A percentile compares a stretch with the other conserved stretches of the same genome.
Conservation (phyloP, 1,140 invertebrate genomes). For the Drosophila kikkawai region DNA sequence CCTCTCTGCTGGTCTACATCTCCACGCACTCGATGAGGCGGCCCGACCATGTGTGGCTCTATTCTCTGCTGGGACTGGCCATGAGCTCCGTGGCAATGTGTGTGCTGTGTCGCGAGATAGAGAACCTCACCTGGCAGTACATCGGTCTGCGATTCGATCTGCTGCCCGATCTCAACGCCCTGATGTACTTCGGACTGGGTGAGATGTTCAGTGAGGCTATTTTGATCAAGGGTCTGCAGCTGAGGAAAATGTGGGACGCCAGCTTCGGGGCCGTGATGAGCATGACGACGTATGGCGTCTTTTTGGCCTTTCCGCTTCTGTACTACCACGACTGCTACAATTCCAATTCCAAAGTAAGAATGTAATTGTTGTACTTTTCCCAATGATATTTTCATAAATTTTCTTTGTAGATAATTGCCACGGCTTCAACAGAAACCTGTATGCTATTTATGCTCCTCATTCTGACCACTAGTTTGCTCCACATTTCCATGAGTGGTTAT, state of each 20-base stretch:
- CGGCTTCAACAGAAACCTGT: constrained; percentile 17
- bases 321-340: constrained; percentile 34
- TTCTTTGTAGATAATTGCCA: constrained; percentile 25
- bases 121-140: constrained; percentile 58
- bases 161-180: constrained; percentile 8
- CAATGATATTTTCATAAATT: background rate
- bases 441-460: constrained; percentile 18
- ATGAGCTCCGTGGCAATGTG: constrained; percentile 16
- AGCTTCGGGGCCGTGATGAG: constrained; percentile 45
- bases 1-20: constrained; percentile 10
- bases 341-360: constrained; percentile 3
- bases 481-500: constrained; percentile 53
- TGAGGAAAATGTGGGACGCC: constrained; percentile 5
- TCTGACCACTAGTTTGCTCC: constrained; percentile 13
- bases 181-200: constrained; percentile 33
- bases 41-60: constrained; percentile 15
- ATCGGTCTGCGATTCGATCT: constrained; percentile 14
- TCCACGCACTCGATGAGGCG: constrained; percentile 25
- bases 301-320: constrained; percentile 30
- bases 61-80: constrained; percentile 8
- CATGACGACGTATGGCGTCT: constrained; percentile 20
- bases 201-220: constrained; percentile 4
- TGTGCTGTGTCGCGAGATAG: constrained; percentile 10
- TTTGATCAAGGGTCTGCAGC: constrained; percentile 19
- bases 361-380: too few species aligned